Evolutionary conservation across 2,797 vertebrate species (phyloP).

Genomic region (Sylvilagus floridanus): DNA sequence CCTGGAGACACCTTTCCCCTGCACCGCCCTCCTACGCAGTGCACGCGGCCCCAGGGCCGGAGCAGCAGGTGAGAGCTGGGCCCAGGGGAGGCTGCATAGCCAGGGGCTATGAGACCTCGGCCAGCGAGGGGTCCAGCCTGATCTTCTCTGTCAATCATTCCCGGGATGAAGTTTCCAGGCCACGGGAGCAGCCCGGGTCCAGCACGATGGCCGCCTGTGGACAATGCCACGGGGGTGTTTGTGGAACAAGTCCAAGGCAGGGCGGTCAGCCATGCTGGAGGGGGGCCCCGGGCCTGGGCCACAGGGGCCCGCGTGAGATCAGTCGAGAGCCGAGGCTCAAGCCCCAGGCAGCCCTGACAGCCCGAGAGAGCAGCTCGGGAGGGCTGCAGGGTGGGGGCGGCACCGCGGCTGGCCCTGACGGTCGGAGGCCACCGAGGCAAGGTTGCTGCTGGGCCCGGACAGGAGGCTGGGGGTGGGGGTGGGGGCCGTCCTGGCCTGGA

Average conservation of each 20-base stretch:
- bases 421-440: too few species aligned
- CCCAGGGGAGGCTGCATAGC: fast-evolving
- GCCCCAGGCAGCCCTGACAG: fast-evolving
- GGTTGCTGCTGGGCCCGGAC: too few species aligned
- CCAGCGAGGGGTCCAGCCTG: background rate
- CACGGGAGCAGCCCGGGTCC: background rate
- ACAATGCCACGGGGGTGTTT: background rate
- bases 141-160: background rate
- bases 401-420: too few species aligned
- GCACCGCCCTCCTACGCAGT: too few species aligned
- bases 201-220: fast-evolving
- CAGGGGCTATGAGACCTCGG: too few species aligned
- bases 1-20: too few species aligned
- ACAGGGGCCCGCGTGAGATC: background rate
- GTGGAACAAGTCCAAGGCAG: fast-evolving
- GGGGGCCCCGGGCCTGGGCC: background rate
- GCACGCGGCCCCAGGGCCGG: background rate
- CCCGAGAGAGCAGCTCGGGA: too few species aligned
- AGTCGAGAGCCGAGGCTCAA: background rate
- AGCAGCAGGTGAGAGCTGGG: background rate
- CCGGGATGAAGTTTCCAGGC: background rate
- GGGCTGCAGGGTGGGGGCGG: too few species aligned
- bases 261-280: fast-evolving
- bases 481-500: too few species aligned
- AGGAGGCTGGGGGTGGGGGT: too few species aligned